phyloP scores from a whole-genome alignment of 2,797 vertebrate species.

The Euphonia xanthogaster region DNA sequence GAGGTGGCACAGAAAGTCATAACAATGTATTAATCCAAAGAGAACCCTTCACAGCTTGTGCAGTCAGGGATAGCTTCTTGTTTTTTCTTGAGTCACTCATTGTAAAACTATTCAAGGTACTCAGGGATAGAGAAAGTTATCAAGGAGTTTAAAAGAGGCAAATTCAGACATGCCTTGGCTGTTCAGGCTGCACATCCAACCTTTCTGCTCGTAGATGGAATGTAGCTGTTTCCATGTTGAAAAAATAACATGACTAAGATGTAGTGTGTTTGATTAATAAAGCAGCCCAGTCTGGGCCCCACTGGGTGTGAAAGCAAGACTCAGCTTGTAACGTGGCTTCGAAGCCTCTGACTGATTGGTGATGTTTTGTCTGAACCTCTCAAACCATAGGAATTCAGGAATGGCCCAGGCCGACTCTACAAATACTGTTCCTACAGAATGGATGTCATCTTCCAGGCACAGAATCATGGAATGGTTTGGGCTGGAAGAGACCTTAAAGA shows the following conservation, averaged over 20 bases:
- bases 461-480: neutral
- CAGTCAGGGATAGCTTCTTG: neutral
- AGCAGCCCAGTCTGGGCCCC: neutral
- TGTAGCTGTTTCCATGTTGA: slow-evolving; percentile 32
- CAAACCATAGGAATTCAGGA: slow-evolving; percentile 8
- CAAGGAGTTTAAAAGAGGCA: slow-evolving; percentile 16
- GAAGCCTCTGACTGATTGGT: neutral
- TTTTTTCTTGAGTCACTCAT: neutral
- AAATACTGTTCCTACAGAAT: neutral
- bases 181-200: neutral
- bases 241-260: slow-evolving; percentile 37
- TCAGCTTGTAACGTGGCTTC: neutral
- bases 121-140: neutral
- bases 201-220: neutral
- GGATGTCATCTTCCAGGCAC: neutral
- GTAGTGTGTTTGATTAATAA: neutral
- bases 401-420: neutral
- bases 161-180: slow-evolving; percentile 22
- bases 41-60: neutral
- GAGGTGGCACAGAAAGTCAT: neutral
- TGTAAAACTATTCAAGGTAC: neutral
- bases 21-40: neutral
- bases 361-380: neutral
- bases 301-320: slow-evolving; percentile 16
- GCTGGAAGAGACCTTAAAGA: neutral